Conservation (phyloP, 2,113 vertebrate species). For the Brachyistius frenatus region DNA sequence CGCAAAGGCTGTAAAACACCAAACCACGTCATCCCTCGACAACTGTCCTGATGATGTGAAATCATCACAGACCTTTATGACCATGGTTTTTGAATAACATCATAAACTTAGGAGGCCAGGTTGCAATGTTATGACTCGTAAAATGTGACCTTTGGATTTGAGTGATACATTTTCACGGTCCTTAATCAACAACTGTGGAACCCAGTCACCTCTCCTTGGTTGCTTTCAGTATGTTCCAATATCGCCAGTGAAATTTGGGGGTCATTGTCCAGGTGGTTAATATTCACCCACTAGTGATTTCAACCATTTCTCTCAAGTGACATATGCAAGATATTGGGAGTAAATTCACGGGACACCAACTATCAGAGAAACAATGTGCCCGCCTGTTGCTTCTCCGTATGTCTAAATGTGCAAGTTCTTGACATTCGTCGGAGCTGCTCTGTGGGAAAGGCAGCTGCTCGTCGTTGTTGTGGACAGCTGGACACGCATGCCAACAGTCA, state of each 20-base stretch:
- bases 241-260: not conserved
- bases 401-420: not conserved
- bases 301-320: no score
- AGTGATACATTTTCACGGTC: not conserved
- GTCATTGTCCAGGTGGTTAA: not conserved
- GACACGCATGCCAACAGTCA: slow-evolving; percentile 29
- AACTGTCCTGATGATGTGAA: not conserved
- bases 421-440: slow-evolving; percentile 11
- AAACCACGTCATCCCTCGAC: not conserved
- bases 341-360: not conserved
- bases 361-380: not conserved
- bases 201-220: no score
- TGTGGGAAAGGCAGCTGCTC: slow-evolving; percentile 57
- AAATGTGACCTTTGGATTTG: slow-evolving; percentile 36
- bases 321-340: no score
- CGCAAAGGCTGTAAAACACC: not conserved
- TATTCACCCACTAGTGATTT: not conserved
- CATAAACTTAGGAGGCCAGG: not conserved
- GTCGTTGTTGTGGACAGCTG: slow-evolving; percentile 56
- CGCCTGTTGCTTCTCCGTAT: not conserved
- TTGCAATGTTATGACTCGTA: not conserved
- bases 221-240: not conserved
- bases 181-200: not conserved
- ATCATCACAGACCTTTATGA: not conserved
- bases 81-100: not conserved